These are phyloP conservation scores for Garra rufa DNA, from an alignment of 2,113 vertebrate species.

Conservation along the genomic window DNA sequence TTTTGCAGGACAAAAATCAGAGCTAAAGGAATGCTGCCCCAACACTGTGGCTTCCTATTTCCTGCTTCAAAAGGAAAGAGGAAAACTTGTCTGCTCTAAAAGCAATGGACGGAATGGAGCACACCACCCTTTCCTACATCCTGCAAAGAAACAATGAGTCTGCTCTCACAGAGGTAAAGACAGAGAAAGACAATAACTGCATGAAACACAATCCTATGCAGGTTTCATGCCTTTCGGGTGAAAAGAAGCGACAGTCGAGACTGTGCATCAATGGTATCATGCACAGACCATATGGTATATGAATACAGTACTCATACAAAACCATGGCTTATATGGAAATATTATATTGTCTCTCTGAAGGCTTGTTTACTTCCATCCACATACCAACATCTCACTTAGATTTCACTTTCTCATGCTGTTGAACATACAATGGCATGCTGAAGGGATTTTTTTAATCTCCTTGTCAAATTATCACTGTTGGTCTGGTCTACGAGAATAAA, in stretches of 20 bases:
- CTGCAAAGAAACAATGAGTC: constrained; percentile 73
- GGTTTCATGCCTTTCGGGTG: background rate
- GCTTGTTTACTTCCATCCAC: background rate
- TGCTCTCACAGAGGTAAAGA: constrained; percentile 50
- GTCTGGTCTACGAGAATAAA: background rate
- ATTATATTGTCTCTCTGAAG: too few species aligned
- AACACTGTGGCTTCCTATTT: constrained; percentile 35
- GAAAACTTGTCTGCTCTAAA: constrained; percentile 63
- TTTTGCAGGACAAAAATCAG: background rate
- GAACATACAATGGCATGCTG: background rate
- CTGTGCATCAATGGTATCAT: background rate
- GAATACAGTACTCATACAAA: background rate
- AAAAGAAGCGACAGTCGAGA: background rate
- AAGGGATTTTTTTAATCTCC: constrained; percentile 17
- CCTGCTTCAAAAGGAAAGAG: constrained; percentile 74
- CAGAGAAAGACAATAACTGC: constrained; percentile 1
- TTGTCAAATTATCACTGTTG: background rate
- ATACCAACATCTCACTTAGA: constrained; percentile 27
- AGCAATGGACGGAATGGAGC: constrained; percentile 60
- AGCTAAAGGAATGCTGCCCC: background rate
- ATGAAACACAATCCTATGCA: constrained; percentile 22
- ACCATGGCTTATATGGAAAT: background rate
- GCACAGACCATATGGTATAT: background rate
- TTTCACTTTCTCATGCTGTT: background rate
- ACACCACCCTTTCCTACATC: constrained; percentile 83